Evolutionary conservation across 2,797 vertebrate genomes (phyloP), one percentile per base, ranked within the genome.

Genomic region (Fratercula arctica): DNA sequence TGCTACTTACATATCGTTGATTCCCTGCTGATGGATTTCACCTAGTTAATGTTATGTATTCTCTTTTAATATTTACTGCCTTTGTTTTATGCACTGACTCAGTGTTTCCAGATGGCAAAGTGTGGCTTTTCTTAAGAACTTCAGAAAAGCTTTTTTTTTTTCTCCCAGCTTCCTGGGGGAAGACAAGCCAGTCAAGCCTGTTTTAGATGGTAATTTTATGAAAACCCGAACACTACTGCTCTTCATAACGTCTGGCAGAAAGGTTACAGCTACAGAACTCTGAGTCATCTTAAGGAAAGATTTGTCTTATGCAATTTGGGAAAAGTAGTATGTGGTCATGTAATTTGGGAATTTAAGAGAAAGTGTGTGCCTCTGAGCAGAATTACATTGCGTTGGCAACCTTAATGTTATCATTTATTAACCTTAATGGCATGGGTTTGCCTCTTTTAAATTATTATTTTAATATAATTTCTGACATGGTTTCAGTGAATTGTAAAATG

Each of bases 301-400:
- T 29, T 80, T 92, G 51, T 77, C 70, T 75, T 66, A 23, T 4
- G 64, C 60, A 83, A 72, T 92, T 90, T 89, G 75, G 31, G 89
- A 93, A 72, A 83, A 94, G 50, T 66, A 87, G 33, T 72, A 16
- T 43, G 76, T 91, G 75, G 53, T 94, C 35, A 26, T 19, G 50
- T 84, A 95, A 95, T 91, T 94, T 83, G 91, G 79, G 82, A 89
- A 77, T 89, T 83, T 68, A 43, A 57, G n/a, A 81, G 37, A 87
- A n/a, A 78, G 29, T 3, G 1, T 57, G 16, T 87, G n/a, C 72
- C 59, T 76, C 63, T 69, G 56, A 94, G 81, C 51, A 77, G 89
- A 92, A 54, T 89, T 64, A 28, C 35, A 85, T 75, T 68, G 73
- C 37, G 51, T 19, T 50, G 25, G 25, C 57, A 85, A 61, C 39